phyloP scores from a whole-genome alignment of 1,140 invertebrate genomes.

The Drosophila navojoa region DNA sequence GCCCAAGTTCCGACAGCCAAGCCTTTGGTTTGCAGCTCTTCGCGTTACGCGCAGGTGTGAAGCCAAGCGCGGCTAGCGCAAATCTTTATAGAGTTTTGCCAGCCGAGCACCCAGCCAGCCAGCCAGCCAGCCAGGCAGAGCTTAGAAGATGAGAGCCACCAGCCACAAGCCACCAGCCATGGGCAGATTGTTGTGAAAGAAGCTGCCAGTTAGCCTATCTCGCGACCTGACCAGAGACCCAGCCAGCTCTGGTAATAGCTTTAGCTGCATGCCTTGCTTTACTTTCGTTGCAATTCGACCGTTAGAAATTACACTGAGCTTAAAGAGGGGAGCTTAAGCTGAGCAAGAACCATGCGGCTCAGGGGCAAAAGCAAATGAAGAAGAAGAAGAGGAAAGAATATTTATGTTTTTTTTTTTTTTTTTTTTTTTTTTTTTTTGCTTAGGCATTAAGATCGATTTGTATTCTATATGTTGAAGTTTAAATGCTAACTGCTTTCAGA shows the following conservation, averaged over 20 bases:
- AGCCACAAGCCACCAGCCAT: constrained; percentile 11
- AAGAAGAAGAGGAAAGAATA: too few relatives aligned
- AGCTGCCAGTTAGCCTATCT: constrained; percentile 9
- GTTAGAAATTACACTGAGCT: constrained; percentile 37
- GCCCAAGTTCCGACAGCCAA: neutral
- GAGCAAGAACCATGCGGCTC: too few relatives aligned
- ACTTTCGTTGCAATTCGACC: constrained; percentile 63
- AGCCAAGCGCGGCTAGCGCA: constrained; percentile 70
- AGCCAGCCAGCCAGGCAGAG: neutral
- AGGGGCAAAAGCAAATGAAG: too few relatives aligned
- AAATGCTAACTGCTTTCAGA: too few relatives aligned
- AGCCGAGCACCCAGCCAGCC: neutral
- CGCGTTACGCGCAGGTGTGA: constrained; percentile 69
- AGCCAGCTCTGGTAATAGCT: constrained; percentile 14
- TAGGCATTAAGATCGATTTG: too few relatives aligned
- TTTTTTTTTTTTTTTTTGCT: too few relatives aligned
- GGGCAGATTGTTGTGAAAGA: constrained; percentile 40
- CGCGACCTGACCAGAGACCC: neutral
- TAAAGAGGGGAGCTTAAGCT: too few relatives aligned
- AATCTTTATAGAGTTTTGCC: constrained; percentile 75
- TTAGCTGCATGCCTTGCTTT: constrained; percentile 62
- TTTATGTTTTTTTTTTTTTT: too few relatives aligned
- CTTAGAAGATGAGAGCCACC: constrained; percentile 28
- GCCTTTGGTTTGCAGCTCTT: constrained; percentile 53
- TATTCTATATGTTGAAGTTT: too few relatives aligned